Evolutionary conservation across 1,140 invertebrate genomes (phyloP), one percentile per base, ranked within the genome.

Genomic region (Cyclina sinensis): DNA sequence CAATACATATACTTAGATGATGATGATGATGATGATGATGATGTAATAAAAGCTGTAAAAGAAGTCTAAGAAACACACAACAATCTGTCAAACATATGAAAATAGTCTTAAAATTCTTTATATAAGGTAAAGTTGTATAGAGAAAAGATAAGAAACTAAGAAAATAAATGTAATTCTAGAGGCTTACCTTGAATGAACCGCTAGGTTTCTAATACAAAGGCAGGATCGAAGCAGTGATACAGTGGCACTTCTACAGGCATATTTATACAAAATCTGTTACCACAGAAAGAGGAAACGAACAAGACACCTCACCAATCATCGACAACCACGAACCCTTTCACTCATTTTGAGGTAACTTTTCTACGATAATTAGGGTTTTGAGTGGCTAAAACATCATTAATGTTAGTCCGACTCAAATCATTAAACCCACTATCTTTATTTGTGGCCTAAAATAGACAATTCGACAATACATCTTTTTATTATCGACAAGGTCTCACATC

Each of bases 201-300:
- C n/a, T 62, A 9, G 7, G n/a, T 27, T 24, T 62, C n/a, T 24
- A 24, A 62, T 62, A 27, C 57, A 3, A 11, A 62, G 57, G 24
- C 1, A 62, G n/a, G 57, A 27, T 27, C 0, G 5, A 9, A 27
- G n/a, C n/a, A 11, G 18, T 24, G 43, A 43, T 43, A 62, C 1
- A 0, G n/a, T 27, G n/a, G 57, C 24, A 5, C 18, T 5, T 1
- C 57, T 62, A 1, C 9, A 11, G 57, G 57, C 24, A 62, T 62
- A 62, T 62, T 62, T 62, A 62, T 62, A 62, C 57, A 62, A 27
- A 9, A 62, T 27, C 57, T n/a, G 21, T 62, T 62, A 62, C 57
- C 57, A 62, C 57, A 62, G 57, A 62, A 62, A 27, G 57, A 62
- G 57, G 57, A 62, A 62, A 27, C 27, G 14, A 24, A 4, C 24